Conservation (phyloP, 2,113 vertebrate genomes). For the Serilophus lunatus region DNA sequence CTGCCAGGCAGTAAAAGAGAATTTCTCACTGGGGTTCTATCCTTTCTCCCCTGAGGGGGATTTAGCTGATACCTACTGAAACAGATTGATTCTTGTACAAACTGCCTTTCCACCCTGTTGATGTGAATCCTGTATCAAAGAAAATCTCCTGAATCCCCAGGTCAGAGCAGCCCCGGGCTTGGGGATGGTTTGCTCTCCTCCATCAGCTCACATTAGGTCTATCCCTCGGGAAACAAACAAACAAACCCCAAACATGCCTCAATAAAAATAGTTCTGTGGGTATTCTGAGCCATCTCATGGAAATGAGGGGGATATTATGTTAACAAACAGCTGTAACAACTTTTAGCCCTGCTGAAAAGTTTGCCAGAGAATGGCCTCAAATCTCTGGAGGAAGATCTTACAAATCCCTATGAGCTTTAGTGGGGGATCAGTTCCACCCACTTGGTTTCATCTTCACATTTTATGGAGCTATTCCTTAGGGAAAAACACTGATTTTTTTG, state of each 20-base stretch:
- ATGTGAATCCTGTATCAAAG: neutral
- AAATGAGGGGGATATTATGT: neutral
- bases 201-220: neutral
- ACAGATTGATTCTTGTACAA: neutral
- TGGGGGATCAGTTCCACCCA: neutral
- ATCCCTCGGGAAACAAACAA: neutral
- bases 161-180: neutral
- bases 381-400: neutral
- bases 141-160: fast-evolving
- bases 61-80: neutral
- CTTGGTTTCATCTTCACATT: neutral
- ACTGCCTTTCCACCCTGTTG: neutral
- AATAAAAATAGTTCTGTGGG: neutral
- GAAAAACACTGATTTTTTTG: neutral
- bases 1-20: neutral
- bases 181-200: neutral
- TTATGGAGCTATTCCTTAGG: neutral
- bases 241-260: neutral
- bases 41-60: neutral
- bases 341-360: neutral
- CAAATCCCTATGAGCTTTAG: neutral
- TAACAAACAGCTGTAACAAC: constrained; percentile 32
- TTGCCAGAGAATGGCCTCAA: neutral
- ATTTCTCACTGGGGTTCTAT: neutral
- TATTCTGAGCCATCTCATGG: neutral